Conservation (phyloP, 2,888 invertebrate genomes). For the Sarcophaga variegata region DNA sequence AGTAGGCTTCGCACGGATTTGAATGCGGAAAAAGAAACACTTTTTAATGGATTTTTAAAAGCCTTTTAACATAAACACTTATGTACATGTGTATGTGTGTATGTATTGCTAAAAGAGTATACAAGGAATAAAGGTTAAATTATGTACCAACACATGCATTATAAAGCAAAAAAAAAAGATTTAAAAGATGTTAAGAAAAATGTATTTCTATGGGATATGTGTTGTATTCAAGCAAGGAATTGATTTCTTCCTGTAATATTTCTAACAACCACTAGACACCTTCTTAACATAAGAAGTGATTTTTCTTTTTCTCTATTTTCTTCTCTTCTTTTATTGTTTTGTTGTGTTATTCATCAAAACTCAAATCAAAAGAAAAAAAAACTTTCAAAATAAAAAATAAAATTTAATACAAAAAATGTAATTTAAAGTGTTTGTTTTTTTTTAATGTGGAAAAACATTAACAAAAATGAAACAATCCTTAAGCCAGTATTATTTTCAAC, state of each 20-base stretch:
- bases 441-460: background rate
- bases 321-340: background rate
- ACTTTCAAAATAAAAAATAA: background rate
- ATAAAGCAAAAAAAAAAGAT: background rate
- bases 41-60: constrained; percentile 63
- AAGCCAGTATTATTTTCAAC: background rate
- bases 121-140: constrained; percentile 57
- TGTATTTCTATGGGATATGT: constrained; percentile 38
- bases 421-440: background rate
- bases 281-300: constrained; percentile 51
- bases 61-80: constrained; percentile 49
- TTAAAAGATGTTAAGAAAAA: constrained; percentile 16
- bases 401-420: background rate
- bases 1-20: constrained; percentile 65
- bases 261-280: constrained; percentile 64
- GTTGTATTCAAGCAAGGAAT: constrained; percentile 39
- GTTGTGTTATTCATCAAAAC: constrained; percentile 2
- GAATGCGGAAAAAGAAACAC: constrained; percentile 58
- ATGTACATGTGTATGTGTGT: background rate
- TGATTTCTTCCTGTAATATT: constrained; percentile 63
- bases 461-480: background rate
- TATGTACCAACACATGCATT: constrained; percentile 5
- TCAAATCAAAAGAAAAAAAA: background rate
- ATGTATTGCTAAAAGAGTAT: background rate
- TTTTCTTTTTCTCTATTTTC: constrained; percentile 3